phyloP scores from a whole-genome alignment of 2,113 vertebrate species.

The Campylomormyrus tamandua region DNA sequence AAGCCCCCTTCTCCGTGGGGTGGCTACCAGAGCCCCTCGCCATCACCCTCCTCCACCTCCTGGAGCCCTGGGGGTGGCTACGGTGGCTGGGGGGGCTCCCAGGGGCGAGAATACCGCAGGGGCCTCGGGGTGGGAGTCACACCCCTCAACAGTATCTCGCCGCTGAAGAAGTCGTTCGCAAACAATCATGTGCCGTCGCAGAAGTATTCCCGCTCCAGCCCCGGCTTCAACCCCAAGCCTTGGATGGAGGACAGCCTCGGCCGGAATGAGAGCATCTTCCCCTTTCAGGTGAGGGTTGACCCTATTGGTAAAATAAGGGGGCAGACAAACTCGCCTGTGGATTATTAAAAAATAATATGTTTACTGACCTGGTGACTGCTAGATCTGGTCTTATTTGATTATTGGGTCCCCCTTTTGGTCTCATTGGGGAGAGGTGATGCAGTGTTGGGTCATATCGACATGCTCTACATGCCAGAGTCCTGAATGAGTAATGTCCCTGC shows the following conservation, averaged over 20 bases:
- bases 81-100: constrained; percentile 90
- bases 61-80: constrained; percentile 90
- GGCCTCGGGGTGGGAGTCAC: constrained; percentile 87
- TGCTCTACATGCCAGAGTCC: constrained; percentile 20
- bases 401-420: constrained; percentile 23
- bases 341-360: not conserved
- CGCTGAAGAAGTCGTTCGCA: constrained; percentile 95
- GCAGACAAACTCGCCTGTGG: not conserved
- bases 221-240: constrained; percentile 89
- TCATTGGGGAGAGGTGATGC: constrained; percentile 27
- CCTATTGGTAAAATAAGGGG: not conserved
- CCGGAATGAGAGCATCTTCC: constrained; percentile 87
- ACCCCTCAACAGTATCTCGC: constrained; percentile 91
- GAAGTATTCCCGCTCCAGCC: constrained; percentile 88
- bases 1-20: constrained; percentile 96
- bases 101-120: constrained; percentile 88
- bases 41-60: constrained; percentile 87
- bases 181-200: constrained; percentile 92
- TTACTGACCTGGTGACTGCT: constrained; percentile 10
- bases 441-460: constrained; percentile 22
- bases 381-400: constrained; percentile 28
- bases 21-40: constrained; percentile 92
- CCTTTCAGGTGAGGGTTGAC: constrained; percentile 81
- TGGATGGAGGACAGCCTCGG: constrained; percentile 94
- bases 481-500: constrained; percentile 32